Evolutionary conservation across 2,113 vertebrate genomes (phyloP), one percentile per base, ranked within the genome.

Genomic region (Hystrix cristata): DNA sequence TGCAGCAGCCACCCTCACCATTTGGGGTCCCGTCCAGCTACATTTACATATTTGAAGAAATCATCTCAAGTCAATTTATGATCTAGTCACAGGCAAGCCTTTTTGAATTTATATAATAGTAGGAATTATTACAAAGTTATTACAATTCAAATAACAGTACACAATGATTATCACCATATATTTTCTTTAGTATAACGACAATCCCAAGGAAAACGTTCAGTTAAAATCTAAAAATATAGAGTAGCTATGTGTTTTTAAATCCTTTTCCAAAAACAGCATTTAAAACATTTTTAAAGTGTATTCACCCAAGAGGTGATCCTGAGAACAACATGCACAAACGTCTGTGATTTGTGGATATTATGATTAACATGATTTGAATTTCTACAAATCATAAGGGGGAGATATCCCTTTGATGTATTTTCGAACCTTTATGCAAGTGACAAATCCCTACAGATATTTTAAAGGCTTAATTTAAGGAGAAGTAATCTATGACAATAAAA

Each of bases 381-480:
- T 90, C 91, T 91, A 91, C 96, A 90, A 55, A 94, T 97, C 38
- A 53, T 86, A 92, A 78, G 89, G 62, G 95, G 90, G 69, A 93
- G 43, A 27, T 25, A 71, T 79, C 91, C 78, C 94, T 96, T 96
- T 95, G 95, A 92, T 97, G 95, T 90, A 46, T 82, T 89, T 96
- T 84, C 94, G 96, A 95, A 93, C 79, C 93, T 97, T 95, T 92
- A 79, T 94, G 71, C 81, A 64, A 90, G 95, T 94, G 97, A 95
- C 96, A 97, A 96, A 97, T 95, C 97, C 96, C 93, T 78, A 67
- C 91, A 59, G 76, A 90, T 97, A 96, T 72, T 96, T 95, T 96
- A 83, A 91, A 93, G 83, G 64, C 91, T 87, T 91, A 91, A 93
- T 96, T 86, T 65, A 71, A 92, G 93, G 85, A 95, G 86, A 91